Evolutionary conservation across 2,888 invertebrate genomes (phyloP).

Genomic region (Drosophila subsilvestris): DNA sequence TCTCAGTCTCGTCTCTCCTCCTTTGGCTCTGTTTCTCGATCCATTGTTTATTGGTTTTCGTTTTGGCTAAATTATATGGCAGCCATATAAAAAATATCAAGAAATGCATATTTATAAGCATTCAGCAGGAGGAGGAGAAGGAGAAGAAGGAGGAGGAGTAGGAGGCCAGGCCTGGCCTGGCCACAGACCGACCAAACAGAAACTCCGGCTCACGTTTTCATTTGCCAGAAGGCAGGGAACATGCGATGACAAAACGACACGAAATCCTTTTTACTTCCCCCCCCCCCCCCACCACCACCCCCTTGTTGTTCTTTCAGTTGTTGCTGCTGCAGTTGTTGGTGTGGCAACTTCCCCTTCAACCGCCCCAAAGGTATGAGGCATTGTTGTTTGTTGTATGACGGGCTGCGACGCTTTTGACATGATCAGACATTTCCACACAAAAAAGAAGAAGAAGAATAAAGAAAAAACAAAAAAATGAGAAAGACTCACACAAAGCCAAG

Average conservation of each 20-base stretch:
- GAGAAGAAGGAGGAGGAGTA: background rate
- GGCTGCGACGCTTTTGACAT: conserved; percentile 66
- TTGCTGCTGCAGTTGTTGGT: conserved; percentile 16
- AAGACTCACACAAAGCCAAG: conserved; percentile 62
- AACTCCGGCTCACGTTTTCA: conserved; percentile 71
- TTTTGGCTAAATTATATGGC: conserved; percentile 72
- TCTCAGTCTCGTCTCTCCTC: background rate
- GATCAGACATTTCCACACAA: conserved; percentile 74
- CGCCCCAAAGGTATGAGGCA: conserved; percentile 6
- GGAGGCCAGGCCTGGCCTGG: background rate
- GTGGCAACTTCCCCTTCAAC: background rate
- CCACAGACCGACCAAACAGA: conserved; percentile 13
- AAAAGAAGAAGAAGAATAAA: conserved; percentile 27
- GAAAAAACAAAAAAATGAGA: conserved; percentile 6
- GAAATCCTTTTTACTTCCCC: conserved; percentile 68
- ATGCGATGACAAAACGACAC: conserved; percentile 81
- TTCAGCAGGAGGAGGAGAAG: conserved; percentile 42
- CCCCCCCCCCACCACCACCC: background rate
- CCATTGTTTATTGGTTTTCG: conserved; percentile 72
- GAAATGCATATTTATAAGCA: conserved; percentile 77
- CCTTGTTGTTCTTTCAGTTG: conserved; percentile 18
- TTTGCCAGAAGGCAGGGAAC: conserved; percentile 64
- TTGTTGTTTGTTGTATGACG: conserved; percentile 47
- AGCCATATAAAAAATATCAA: conserved; percentile 56
- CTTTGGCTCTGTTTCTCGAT: background rate